These are phyloP conservation scores for Campylomormyrus numenius DNA, from an alignment of 2,113 vertebrate genomes.

Conservation along the genomic window DNA sequence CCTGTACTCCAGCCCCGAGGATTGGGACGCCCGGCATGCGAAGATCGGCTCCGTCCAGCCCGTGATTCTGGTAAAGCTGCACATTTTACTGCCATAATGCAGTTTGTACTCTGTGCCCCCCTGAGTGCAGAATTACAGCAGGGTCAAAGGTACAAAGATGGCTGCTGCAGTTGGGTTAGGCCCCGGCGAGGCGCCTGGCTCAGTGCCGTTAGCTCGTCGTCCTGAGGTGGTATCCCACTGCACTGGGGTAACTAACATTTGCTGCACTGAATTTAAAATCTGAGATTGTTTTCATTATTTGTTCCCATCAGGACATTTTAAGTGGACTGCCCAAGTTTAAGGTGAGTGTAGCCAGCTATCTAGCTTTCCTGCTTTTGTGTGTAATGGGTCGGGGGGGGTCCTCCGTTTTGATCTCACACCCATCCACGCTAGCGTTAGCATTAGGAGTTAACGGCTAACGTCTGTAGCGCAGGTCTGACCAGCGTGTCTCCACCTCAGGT, in stretches of 20 bases:
- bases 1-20: constrained; percentile 70
- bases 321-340: constrained; percentile 46
- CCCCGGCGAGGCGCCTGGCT: not conserved
- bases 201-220: not conserved
- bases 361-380: not conserved
- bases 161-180: not conserved
- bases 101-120: not conserved
- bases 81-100: constrained; percentile 1
- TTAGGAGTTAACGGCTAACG: not conserved
- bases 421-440: not conserved
- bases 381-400: not conserved
- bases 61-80: constrained; percentile 69
- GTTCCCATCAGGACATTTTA: constrained; percentile 46
- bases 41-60: constrained; percentile 85
- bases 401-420: not conserved
- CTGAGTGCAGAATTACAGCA: not conserved
- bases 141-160: not conserved
- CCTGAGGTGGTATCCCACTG: not conserved
- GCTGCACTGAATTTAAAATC: not conserved
- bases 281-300: not conserved
- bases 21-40: constrained; percentile 76
- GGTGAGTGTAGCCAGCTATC: constrained; percentile 35
- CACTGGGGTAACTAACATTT: not conserved
- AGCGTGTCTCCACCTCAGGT: constrained; percentile 57
- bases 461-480: not conserved